Evolutionary conservation across 2,797 vertebrate genomes (phyloP).

Genomic region (Anniella stebbinsi): DNA sequence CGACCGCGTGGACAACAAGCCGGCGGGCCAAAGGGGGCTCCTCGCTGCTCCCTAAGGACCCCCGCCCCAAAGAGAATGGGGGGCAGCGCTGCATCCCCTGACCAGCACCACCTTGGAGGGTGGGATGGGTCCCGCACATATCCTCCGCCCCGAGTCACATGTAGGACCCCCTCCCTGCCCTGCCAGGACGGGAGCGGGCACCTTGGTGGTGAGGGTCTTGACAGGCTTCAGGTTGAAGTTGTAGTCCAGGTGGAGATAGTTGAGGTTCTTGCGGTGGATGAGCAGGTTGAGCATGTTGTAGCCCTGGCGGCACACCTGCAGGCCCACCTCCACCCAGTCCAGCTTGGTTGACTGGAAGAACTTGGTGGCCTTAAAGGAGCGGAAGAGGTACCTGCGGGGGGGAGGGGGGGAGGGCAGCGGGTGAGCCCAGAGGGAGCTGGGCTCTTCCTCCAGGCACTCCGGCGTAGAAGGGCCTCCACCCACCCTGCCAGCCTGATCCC

Average conservation of each 20-base stretch:
- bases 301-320: slow-evolving; percentile 98
- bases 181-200: slow-evolving; percentile 59
- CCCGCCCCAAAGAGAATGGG: no score
- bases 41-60: no score
- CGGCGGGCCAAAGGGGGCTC: not conserved
- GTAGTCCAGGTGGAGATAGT: slow-evolving; percentile 98
- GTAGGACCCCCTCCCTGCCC: no score
- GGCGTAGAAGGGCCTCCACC: no score
- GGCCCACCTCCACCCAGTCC: slow-evolving; percentile 98
- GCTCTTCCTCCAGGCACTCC: no score
- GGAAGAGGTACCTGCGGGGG: slow-evolving; percentile 92
- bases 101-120: no score
- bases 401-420: accelerated
- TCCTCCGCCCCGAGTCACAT: no score
- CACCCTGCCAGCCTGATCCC: no score
- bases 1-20: no score
- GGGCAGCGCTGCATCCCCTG: no score
- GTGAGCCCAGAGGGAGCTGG: not conserved
- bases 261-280: slow-evolving; percentile 99
- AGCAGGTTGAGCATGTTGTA: slow-evolving; percentile 99
- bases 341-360: slow-evolving; percentile 99
- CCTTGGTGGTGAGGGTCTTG: slow-evolving; percentile 99
- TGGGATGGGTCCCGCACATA: no score
- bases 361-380: slow-evolving; percentile 99
- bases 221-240: slow-evolving; percentile 99